phyloP scores from a whole-genome alignment of 2,113 vertebrate species.

The Tor tambroides region DNA sequence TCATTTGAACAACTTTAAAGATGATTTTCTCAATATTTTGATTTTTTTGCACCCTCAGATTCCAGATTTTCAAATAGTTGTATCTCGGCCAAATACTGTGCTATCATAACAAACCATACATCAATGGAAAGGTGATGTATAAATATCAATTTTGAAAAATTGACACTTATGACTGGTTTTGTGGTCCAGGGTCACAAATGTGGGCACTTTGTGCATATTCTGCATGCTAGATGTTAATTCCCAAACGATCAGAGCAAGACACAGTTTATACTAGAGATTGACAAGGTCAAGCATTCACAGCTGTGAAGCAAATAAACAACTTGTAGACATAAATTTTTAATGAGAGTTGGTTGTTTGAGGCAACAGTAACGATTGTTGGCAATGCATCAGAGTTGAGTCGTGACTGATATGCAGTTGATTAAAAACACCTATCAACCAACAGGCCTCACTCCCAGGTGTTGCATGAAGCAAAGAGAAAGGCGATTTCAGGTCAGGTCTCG shows the following conservation, averaged over 20 bases:
- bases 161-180: too few species aligned
- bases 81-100: too few species aligned
- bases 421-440: not conserved
- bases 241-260: not conserved
- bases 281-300: not conserved
- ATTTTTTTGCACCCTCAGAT: too few species aligned
- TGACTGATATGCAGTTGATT: not conserved
- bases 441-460: not conserved
- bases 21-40: too few species aligned
- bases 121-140: too few species aligned
- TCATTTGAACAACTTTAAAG: too few species aligned
- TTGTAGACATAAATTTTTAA: not conserved
- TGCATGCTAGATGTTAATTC: not conserved
- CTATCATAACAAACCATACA: too few species aligned
- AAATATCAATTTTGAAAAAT: too few species aligned
- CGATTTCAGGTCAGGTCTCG: not conserved
- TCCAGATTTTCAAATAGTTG: too few species aligned
- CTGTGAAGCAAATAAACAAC: not conserved
- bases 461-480: not conserved
- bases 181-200: too few species aligned
- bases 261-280: not conserved
- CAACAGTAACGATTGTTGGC: not conserved
- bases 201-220: not conserved
- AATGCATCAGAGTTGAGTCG: not conserved
- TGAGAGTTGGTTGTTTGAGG: not conserved